These are phyloP conservation scores for Apodemia duryi DNA, from an alignment of 2,888 invertebrate genomes.

Conservation along the genomic window DNA sequence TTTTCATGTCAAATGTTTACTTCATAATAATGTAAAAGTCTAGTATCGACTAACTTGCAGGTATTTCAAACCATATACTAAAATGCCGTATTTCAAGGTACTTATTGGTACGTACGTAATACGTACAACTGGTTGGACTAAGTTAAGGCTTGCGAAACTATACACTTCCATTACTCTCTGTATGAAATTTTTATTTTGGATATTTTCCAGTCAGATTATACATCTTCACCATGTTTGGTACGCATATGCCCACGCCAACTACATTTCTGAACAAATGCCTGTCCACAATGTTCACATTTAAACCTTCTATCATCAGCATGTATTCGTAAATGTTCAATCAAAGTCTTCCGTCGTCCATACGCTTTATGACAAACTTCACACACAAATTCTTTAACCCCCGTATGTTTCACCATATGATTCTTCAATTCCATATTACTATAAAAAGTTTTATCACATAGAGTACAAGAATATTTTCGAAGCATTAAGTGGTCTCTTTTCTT, in stretches of 20 bases:
- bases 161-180: no score
- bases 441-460: constrained; percentile 32
- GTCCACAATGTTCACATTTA: constrained; percentile 39
- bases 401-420: constrained; percentile 50
- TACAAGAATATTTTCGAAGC: constrained; percentile 31
- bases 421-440: constrained; percentile 46
- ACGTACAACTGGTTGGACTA: no score
- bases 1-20: no score
- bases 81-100: no score
- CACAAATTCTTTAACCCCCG: constrained; percentile 38
- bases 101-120: no score
- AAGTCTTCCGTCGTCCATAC: constrained; percentile 39
- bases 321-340: constrained; percentile 42
- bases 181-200: no score
- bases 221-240: constrained; percentile 42
- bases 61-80: no score
- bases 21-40: no score
- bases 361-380: constrained; percentile 53
- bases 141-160: no score
- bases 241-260: constrained; percentile 40
- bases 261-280: constrained; percentile 39
- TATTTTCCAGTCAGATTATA: constrained; percentile 24
- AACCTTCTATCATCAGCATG: constrained; percentile 39
- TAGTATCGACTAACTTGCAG: no score
- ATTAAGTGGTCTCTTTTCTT: constrained; percentile 32